These are phyloP conservation scores for Bilobella aurantiaca DNA, from an alignment of 1,140 invertebrate species.

Conservation along the genomic window DNA sequence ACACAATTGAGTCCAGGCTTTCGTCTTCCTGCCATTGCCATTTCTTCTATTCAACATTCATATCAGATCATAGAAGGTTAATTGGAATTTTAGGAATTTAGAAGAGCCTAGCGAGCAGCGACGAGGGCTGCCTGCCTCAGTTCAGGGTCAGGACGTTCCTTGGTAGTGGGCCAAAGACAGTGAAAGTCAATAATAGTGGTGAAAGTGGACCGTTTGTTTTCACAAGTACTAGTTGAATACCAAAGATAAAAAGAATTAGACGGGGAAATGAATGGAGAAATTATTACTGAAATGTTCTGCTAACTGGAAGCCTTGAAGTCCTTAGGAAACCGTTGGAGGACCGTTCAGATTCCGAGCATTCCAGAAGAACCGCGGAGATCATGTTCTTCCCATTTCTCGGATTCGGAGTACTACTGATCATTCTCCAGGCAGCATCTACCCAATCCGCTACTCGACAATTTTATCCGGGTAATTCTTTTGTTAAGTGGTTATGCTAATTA, in stretches of 20 bases:
- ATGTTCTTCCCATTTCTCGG: constrained; percentile 2
- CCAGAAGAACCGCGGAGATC: not conserved
- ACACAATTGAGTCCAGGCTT: not conserved
- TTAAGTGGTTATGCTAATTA: not conserved
- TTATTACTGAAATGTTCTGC: not conserved
- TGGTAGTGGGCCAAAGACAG: not conserved
- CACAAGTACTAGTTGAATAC: no score
- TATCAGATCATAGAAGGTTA: not conserved
- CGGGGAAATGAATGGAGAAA: not conserved
- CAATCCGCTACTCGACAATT: not conserved
- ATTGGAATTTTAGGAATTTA: not conserved
- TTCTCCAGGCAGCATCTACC: not conserved
- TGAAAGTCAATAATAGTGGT: no score
- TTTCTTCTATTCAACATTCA: no score
- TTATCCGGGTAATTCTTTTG: not conserved
- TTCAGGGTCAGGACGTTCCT: not conserved
- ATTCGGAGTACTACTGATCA: not conserved
- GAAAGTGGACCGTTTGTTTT: not conserved
- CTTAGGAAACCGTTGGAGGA: not conserved
- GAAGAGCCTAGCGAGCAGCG: no score
- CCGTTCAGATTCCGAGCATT: not conserved
- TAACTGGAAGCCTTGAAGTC: not conserved
- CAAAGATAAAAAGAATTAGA: not conserved
- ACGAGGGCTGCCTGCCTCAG: no score
- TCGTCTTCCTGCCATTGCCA: not conserved